Percentiles rank a stretch among this genome's conserved stretches.
phyloP scores from a whole-genome alignment of 2,797 vertebrate species.

The Monodelphis domestica region DNA sequence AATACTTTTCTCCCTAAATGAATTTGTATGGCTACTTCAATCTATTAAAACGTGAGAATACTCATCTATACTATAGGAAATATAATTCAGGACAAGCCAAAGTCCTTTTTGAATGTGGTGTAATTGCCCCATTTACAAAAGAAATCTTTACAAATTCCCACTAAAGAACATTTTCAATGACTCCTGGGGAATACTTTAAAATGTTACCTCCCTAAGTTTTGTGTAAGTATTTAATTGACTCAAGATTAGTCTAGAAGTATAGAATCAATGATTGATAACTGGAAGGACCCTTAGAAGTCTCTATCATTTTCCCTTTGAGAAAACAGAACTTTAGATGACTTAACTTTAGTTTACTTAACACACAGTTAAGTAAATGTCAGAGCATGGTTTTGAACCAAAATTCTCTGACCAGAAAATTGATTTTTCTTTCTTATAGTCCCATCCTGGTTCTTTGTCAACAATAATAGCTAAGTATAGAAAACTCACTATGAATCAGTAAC shows the following conservation, averaged over 20 bases:
- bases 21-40: neutral
- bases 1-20: neutral
- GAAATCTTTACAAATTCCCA: neutral
- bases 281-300: neutral
- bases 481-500: too few species aligned
- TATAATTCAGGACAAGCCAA: neutral
- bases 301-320: neutral
- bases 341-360: neutral
- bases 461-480: too few species aligned
- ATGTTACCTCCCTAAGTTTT: neutral
- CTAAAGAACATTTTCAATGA: slow-evolving; percentile 11
- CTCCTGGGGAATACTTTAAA: neutral
- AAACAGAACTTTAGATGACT: neutral
- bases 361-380: neutral
- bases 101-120: neutral
- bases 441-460: too few species aligned
- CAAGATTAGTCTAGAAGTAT: neutral
- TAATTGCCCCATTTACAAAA: neutral
- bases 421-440: too few species aligned
- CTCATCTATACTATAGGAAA: neutral
- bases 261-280: neutral
- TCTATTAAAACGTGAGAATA: neutral
- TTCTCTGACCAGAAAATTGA: too few species aligned
- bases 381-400: neutral
- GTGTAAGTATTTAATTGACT: neutral